phyloP scores from a whole-genome alignment of 2,113 vertebrate genomes.

The Xiphorhynchus elegans region DNA sequence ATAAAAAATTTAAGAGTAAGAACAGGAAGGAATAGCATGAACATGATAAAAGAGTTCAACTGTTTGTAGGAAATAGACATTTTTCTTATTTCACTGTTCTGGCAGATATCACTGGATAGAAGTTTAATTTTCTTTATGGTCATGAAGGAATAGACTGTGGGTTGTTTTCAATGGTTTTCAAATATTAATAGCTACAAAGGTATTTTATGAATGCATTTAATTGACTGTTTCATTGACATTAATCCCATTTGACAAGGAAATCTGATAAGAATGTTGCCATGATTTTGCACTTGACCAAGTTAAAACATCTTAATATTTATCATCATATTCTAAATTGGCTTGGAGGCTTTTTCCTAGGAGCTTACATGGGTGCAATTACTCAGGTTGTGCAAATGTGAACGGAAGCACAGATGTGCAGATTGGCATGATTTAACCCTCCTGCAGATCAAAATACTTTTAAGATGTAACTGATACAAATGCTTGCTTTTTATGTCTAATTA shows the following conservation, averaged over 20 bases:
- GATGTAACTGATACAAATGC: neutral
- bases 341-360: neutral
- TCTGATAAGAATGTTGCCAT: slow-evolving; percentile 15
- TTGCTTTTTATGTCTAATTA: neutral
- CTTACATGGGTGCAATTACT: neutral
- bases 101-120: neutral
- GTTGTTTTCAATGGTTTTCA: neutral
- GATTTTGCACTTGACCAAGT: slow-evolving; percentile 17
- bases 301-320: slow-evolving; percentile 41
- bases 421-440: neutral
- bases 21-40: neutral
- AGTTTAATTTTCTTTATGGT: neutral
- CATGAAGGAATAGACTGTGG: neutral
- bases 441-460: neutral
- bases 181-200: slow-evolving; percentile 5
- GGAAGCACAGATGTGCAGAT: slow-evolving; percentile 5
- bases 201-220: slow-evolving; percentile 19
- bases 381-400: neutral
- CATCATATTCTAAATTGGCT: neutral
- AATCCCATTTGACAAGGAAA: slow-evolving; percentile 1
- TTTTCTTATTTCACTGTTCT: neutral
- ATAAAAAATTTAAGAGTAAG: neutral
- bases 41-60: neutral
- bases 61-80: neutral
- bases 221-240: slow-evolving; percentile 4